These are phyloP conservation scores for Chironex yamaguchii DNA, from an alignment of 30 jellyfish, hydroid and myxozoan species.

Conservation along the genomic window DNA sequence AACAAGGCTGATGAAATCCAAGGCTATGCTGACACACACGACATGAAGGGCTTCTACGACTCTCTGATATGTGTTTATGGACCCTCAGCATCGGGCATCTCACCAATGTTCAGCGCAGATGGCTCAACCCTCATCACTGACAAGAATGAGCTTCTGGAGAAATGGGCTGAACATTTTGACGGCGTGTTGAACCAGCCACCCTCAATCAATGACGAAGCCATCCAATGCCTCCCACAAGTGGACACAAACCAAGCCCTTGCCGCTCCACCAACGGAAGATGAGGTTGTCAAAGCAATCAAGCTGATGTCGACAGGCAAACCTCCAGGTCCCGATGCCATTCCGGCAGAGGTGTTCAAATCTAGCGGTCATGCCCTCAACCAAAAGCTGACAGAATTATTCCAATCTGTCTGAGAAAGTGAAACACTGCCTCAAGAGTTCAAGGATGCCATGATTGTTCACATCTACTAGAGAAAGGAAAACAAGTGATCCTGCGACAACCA, in stretches of 20 bases:
- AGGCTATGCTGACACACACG: constrained; percentile 2
- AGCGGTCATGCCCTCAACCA: neutral
- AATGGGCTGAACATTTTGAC: constrained; percentile 69
- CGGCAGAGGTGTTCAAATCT: constrained; percentile 31
- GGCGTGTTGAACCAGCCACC: constrained; percentile 30
- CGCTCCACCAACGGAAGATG: neutral
- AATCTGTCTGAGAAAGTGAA: neutral
- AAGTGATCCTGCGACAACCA: constrained; percentile 5
- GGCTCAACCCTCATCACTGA: constrained; percentile 38
- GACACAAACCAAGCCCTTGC: neutral
- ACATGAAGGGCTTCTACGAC: neutral
- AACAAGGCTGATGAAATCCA: constrained; percentile 45
- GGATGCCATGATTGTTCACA: constrained; percentile 3
- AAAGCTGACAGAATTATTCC: neutral
- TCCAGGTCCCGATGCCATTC: constrained; percentile 48
- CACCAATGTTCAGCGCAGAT: neutral
- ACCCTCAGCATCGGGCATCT: constrained; percentile 3
- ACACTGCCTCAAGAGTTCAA: constrained; percentile 25
- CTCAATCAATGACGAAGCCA: constrained; percentile 25
- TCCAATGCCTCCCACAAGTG: constrained; percentile 23
- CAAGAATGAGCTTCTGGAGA: neutral
- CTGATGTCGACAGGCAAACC: constrained; percentile 25
- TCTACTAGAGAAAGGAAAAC: constrained; percentile 36
- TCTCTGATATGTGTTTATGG: constrained; percentile 29
- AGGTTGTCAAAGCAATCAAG: neutral